Evolutionary conservation across 2,888 invertebrate genomes (phyloP).

Genomic region (Gonocerus acuteangulatus): DNA sequence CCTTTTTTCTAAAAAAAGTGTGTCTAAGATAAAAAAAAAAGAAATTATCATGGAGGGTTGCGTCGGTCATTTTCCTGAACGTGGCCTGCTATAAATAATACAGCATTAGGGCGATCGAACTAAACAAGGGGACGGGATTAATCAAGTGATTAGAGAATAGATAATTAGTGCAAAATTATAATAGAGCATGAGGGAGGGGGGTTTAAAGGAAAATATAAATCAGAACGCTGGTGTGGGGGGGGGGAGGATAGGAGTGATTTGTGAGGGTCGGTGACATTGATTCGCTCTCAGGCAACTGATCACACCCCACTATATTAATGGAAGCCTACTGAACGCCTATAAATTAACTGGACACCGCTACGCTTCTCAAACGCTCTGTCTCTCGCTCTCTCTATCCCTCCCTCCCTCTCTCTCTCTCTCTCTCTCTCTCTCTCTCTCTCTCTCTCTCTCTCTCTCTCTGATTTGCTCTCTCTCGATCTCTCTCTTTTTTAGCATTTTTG

Average conservation of each 20-base stretch:
- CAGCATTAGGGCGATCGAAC: too few relatives aligned
- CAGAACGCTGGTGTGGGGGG: neutral
- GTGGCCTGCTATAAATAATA: too few relatives aligned
- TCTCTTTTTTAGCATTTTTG: too few relatives aligned
- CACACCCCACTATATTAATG: constrained; percentile 33
- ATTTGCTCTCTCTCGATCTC: too few relatives aligned
- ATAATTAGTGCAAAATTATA: constrained; percentile 7
- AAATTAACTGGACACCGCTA: constrained; percentile 26
- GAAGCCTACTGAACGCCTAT: constrained; percentile 34
- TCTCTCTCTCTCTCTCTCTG: too few relatives aligned
- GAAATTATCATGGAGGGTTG: too few relatives aligned
- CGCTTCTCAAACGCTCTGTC: neutral
- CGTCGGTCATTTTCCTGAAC: too few relatives aligned
- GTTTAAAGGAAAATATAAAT: too few relatives aligned
- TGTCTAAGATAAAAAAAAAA: too few relatives aligned
- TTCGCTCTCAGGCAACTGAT: constrained; percentile 33
- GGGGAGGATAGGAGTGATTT: constrained; percentile 29
- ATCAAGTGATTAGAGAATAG: constrained; percentile 11
- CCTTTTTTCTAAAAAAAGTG: too few relatives aligned
- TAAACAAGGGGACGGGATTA: too few relatives aligned
- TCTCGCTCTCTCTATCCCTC: neutral
- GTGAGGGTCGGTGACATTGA: constrained; percentile 34
- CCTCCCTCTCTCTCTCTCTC: neutral
- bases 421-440: neutral
- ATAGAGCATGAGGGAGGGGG: neutral